Conservation (phyloP, 1,140 invertebrate genomes). For the Magallana ariakensis region DNA sequence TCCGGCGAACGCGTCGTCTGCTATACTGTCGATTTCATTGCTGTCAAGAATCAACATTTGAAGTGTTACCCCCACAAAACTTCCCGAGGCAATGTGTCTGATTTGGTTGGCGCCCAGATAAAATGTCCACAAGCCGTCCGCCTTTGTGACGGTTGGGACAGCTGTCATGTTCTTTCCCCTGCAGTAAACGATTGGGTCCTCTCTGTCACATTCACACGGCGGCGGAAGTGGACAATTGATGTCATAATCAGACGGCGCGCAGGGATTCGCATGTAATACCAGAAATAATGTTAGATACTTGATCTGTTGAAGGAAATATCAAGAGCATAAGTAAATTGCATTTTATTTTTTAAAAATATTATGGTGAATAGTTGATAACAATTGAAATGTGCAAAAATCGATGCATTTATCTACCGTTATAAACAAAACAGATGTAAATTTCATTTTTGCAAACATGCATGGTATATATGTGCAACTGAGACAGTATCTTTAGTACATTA, state of each 20-base stretch:
- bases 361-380: too few species aligned
- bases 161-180: constrained; percentile 36
- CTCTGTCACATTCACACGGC: constrained; percentile 24
- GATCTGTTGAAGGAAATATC: neutral
- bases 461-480: too few species aligned
- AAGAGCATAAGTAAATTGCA: too few species aligned
- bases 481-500: too few species aligned
- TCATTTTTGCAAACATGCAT: too few species aligned
- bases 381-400: too few species aligned
- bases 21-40: constrained; percentile 38
- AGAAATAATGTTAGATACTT: neutral
- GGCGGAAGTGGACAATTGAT: constrained; percentile 19
- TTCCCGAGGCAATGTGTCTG: neutral
- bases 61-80: constrained; percentile 39
- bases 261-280: neutral
- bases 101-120: constrained; percentile 41
- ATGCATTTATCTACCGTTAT: too few species aligned
- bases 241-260: neutral
- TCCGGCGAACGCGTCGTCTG: constrained; percentile 33
- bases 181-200: constrained; percentile 28
- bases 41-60: constrained; percentile 40
- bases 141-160: neutral
- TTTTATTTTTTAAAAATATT: too few species aligned
- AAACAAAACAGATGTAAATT: too few species aligned
- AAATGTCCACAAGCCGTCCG: constrained; percentile 4